Base-by-base conservation (phyloP, 1,140 invertebrate genomes). In the Heliconius eleuchia region DNA sequence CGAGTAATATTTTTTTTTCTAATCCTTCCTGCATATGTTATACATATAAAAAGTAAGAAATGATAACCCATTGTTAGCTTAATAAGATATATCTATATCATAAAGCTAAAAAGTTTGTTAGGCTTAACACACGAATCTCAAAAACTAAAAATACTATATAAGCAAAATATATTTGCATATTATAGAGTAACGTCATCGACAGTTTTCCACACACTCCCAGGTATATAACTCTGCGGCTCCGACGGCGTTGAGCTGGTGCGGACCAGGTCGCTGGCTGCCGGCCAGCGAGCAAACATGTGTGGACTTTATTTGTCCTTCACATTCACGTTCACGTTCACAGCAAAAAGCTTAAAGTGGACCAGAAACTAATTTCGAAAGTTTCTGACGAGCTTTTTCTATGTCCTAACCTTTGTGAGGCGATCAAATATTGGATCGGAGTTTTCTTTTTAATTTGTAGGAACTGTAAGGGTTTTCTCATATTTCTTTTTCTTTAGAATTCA, bases 321-420 rank as follows among this genome's bases (percentile, higher is more conserved):
- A 27, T 46, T 3, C 13, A 66, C 60, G 60, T 46, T 3, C 13
- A 66, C 60, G 60, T 66, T 30, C 60, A 30, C 1, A 23, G 60
- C 60, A 30, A 66, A 66, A 66, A 66, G 60, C 60, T 66, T 66
- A 66, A 23, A 27, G 60, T 11, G 60, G 60, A 66, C 23, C 60
- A 66, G 60, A 66, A 66, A 66, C 60, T 66, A 66, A 66, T 66
- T 66, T 66, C 23, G 60, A 66, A 66, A 66, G 60, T 66, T 66
- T 30, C 60, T 66, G 60, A 66, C 60, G 23, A 66, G 60, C 60
- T 66, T 66, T 66, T 66, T 66, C 60, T 16, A 30, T 66, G 23
- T 30, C 60, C 23, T 66, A 11, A 13, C 27, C 60, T 66, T 66
- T 66, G 60, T 66, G 60, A 66, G 8, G 11, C 60, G 60, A 66